Base-by-base conservation (phyloP, 2,888 invertebrate species). In the Drosophila fulvimacula region DNA sequence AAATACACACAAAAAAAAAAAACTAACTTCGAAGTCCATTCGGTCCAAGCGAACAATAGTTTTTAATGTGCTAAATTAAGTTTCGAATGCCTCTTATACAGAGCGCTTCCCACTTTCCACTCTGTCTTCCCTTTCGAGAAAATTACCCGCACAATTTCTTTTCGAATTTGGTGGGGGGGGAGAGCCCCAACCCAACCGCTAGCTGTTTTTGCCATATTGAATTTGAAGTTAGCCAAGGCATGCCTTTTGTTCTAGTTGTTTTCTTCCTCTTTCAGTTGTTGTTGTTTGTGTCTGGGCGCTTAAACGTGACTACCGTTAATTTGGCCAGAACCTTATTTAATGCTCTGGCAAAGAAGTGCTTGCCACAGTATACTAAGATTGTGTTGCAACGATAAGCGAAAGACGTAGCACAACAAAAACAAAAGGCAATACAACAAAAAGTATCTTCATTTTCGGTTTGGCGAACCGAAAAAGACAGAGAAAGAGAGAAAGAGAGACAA, bases 11-110 rank as follows among this genome's bases (percentile, higher is more conserved):
- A n/a, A n/a, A 39, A 17, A 9, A 11, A 19, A 11, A 3, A 41
- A 42, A 6, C 19, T 19, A 42, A 19, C 13, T 42, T 21, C 13
- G 19, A 42, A 15, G 9, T 44, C 24, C 24, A 44, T 3, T 42
- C 42, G 42, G 42, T 41, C 19, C 60, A 64, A 56, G 59, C 46
- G 56, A 72, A 83, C 84, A 83, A 83, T 87, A 84, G 82, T 81
- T 83, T 84, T 83, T 87, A 83, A 83, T 87, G 84, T 79, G 87
- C 82, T 62, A 84, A 83, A 83, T 83, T 83, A 83, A 83, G 82
- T 83, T 84, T 82, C 63, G 62, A 57, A 53, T 69, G 60, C 52
- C 65, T 64, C 63, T 59, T 62, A 36, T 5, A n/a, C 34, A n/a
- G 44, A 60, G 30, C 15, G 46, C 57, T 27, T 27, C 17, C 17